Base-by-base conservation (phyloP, 2,113 vertebrate species). In the Hiodon tergisus region DNA sequence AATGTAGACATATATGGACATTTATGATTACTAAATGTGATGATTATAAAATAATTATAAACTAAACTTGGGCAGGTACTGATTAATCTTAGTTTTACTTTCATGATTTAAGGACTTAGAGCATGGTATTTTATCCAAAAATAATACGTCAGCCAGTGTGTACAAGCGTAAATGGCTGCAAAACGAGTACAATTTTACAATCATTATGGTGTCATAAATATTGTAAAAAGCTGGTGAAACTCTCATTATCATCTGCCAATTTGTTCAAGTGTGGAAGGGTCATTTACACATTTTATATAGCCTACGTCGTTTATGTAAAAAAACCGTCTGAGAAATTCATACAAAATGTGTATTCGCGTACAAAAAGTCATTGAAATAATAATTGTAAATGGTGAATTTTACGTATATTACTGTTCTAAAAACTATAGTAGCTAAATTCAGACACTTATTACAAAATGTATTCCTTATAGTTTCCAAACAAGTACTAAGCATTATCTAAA, bases 41-140 rank as follows among this genome's bases (percentile, higher is more conserved):
- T 60, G n/a, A 57, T 59, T 57, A 47, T 54, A 46, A 53, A 65
- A 68, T 7, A 68, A 67, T 75, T 58, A 59, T 55, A 57, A n/a
- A 75, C 57, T n/a, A 54, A 50, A 6, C n/a, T 53, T 58, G 10
- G 13, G 63, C 3, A 13, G 31, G 60, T 73, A 73, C 47, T 73
- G 59, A 63, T 53, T 14, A 73, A 71, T 46, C 31, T 53, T 74
- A 52, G 62, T 48, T 57, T 66, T 71, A 59, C 54, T 60, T 59
- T 59, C 46, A 5, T 58, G 31, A 57, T 59, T 31, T 57, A 71
- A 71, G 70, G 70, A 67, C 53, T 57, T 53, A 57, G 5, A 57
- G 6, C n/a, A 46, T 67, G 73, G 55, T 67, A 54, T 54, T 31
- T 55, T 62, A 53, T 14, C 31, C 50, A 61, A 31, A 74, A 13